A percentile compares a stretch with the other conserved stretches of the same genome.
phyloP scores from a whole-genome alignment of 1,140 invertebrate genomes.

The Lepidotrigona ventralis region DNA sequence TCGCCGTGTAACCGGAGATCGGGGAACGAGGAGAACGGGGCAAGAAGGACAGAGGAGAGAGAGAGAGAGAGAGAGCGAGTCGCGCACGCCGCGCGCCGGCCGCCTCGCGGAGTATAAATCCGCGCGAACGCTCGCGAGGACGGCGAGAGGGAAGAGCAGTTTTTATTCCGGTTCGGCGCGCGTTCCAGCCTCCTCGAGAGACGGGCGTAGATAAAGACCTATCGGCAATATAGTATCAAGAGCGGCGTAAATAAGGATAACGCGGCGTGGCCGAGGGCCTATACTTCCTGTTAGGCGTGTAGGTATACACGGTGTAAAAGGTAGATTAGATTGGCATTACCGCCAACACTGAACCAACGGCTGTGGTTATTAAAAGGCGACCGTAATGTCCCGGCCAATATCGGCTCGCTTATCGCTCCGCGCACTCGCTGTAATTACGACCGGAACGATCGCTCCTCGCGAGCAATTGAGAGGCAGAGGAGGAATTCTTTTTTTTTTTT shows the following conservation, averaged over 20 bases:
- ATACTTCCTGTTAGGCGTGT: constrained; percentile 53
- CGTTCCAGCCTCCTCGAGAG: neutral
- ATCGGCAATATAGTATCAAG: constrained; percentile 62
- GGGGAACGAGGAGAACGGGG: constrained; percentile 11
- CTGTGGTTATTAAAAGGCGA: constrained; percentile 39
- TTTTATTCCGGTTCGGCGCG: constrained; percentile 24
- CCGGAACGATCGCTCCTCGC: neutral
- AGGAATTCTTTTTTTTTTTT: neutral
- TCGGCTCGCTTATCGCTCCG: constrained; percentile 12
- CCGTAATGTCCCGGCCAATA: constrained; percentile 38
- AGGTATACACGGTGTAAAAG: constrained; percentile 53
- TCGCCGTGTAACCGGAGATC: constrained; percentile 65
- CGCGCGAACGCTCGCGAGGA: constrained; percentile 21
- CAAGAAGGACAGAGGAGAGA: neutral
- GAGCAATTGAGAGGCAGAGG: neutral
- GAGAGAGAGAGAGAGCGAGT: constrained; percentile 51
- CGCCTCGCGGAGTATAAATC: constrained; percentile 30
- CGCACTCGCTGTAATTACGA: constrained; percentile 22
- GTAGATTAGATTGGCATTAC: constrained; percentile 62
- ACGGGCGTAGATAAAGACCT: constrained; percentile 59
- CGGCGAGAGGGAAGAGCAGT: constrained; percentile 13
- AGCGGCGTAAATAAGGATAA: constrained; percentile 64
- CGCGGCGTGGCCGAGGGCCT: constrained; percentile 44
- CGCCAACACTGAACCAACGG: constrained; percentile 26
- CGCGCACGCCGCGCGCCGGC: constrained; percentile 24